A percentile compares a stretch with the other conserved stretches of the same genome.
Evolutionary conservation across 2,888 invertebrate genomes (phyloP).

Genomic region (Cheilosia pagana): DNA sequence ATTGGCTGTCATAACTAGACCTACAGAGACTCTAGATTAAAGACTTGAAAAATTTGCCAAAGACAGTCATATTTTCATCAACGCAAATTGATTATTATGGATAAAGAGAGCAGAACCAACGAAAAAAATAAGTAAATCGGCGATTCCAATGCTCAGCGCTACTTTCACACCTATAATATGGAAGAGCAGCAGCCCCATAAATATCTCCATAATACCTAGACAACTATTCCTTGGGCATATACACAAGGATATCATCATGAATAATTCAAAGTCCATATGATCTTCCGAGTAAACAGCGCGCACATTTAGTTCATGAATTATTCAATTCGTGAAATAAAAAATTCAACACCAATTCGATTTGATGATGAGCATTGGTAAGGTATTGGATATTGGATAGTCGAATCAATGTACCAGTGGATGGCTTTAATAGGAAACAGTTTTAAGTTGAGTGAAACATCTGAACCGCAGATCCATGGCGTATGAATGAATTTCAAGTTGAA

Average conservation of each 20-base stretch:
- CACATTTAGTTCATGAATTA: conserved; percentile 44
- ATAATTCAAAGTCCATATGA: conserved; percentile 49
- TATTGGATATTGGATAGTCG: background rate
- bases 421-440: conserved; percentile 27
- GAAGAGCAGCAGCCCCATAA: conserved; percentile 10
- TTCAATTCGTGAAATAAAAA: conserved; percentile 34
- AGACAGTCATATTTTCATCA: too few species aligned
- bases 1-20: too few species aligned
- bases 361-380: conserved; percentile 14
- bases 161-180: conserved; percentile 33
- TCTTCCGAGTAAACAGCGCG: conserved; percentile 33
- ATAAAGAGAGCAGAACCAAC: background rate
- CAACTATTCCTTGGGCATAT: conserved; percentile 7
- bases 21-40: too few species aligned
- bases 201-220: background rate
- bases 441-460: background rate
- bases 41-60: too few species aligned
- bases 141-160: conserved; percentile 30
- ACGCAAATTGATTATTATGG: background rate
- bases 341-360: conserved; percentile 45
- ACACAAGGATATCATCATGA: conserved; percentile 27
- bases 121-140: background rate
- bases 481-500: conserved; percentile 25
- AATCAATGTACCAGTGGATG: conserved; percentile 22
- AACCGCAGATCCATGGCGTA: conserved; percentile 9